Percentiles rank a stretch among this genome's conserved stretches.
These are phyloP conservation scores for Himalopsyche tibetana DNA, from an alignment of 2,888 invertebrate genomes.

Conservation along the genomic window DNA sequence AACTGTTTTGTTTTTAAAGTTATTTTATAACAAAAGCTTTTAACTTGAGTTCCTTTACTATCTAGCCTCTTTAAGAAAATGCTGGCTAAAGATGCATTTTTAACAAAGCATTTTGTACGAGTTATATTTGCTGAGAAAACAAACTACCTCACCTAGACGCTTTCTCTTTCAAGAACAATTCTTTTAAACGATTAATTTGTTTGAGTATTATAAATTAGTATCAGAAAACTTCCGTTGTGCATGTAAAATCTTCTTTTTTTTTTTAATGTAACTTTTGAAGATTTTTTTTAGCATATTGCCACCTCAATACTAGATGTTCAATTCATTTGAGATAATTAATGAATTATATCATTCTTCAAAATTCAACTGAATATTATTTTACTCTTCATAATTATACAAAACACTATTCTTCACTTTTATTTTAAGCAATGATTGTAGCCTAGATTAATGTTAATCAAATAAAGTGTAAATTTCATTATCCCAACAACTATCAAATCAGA, in stretches of 20 bases:
- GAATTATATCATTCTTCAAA: too few species aligned
- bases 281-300: too few species aligned
- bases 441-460: too few species aligned
- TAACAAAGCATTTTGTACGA: conserved; percentile 36
- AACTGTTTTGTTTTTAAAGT: not conserved
- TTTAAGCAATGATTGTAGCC: too few species aligned
- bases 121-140: not conserved
- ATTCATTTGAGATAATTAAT: too few species aligned
- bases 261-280: too few species aligned
- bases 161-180: not conserved
- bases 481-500: too few species aligned
- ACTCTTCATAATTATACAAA: too few species aligned
- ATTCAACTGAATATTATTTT: too few species aligned
- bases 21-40: conserved; percentile 37
- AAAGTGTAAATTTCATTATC: too few species aligned
- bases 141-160: not conserved
- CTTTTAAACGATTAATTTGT: not conserved
- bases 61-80: conserved; percentile 9
- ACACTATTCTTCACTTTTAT: too few species aligned
- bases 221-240: not conserved
- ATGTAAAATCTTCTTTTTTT: not conserved
- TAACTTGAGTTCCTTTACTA: conserved; percentile 7
- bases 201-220: not conserved
- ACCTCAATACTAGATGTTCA: too few species aligned
- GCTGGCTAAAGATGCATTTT: conserved; percentile 44